A percentile compares a stretch with the other conserved stretches of the same genome.
Conservation (phyloP, 1,140 invertebrate species). For the Brachionus plicatilis region DNA sequence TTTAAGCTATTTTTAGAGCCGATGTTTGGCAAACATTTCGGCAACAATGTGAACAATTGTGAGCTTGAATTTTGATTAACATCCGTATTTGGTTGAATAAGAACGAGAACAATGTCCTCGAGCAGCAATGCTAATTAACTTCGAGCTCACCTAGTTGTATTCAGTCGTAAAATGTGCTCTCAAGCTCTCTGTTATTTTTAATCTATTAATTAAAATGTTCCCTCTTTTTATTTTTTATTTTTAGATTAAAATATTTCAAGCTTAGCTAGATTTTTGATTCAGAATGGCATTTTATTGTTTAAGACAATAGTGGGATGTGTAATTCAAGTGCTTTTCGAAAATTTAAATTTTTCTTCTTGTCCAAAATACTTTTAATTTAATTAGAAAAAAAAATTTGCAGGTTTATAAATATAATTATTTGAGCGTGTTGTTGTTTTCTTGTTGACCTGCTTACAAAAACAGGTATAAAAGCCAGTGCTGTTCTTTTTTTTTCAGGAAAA, state of each 20-base stretch:
- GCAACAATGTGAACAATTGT: background rate
- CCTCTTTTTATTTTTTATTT: background rate
- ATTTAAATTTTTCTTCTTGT: background rate
- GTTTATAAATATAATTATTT: background rate
- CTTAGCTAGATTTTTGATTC: background rate
- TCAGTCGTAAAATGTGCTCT: background rate
- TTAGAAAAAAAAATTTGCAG: background rate
- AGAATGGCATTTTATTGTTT: background rate
- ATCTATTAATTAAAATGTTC: constrained; percentile 17
- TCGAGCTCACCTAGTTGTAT: background rate
- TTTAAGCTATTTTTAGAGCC: background rate
- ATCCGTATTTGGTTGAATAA: background rate
- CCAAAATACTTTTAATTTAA: constrained; percentile 11
- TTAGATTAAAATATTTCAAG: background rate
- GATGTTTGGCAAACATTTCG: constrained; percentile 3
- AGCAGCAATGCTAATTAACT: constrained; percentile 1
- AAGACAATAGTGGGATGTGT: constrained; percentile 4
- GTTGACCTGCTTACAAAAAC: background rate
- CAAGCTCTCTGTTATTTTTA: constrained; percentile 23
- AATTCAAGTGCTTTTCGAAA: constrained; percentile 22
- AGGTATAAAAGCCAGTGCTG: background rate
- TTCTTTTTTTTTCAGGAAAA: background rate
- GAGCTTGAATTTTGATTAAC: constrained; percentile 1
- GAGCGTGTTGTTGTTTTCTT: background rate
- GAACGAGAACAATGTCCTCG: background rate